phyloP scores from a whole-genome alignment of 2,113 vertebrate species.

The Mola mola region DNA sequence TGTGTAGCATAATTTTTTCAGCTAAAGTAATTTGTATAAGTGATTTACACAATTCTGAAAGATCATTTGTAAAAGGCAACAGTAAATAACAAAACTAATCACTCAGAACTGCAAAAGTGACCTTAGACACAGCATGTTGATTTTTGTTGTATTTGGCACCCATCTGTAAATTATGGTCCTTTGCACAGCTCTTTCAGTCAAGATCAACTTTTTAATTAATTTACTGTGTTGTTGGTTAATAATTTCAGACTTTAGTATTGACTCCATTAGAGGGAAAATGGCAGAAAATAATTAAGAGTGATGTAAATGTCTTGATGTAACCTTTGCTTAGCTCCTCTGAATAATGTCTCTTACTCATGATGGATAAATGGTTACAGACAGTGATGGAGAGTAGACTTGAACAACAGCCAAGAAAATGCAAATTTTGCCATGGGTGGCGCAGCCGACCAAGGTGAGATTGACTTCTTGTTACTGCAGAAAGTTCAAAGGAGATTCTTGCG shows the following conservation, averaged over 20 bases:
- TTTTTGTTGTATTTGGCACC: background rate
- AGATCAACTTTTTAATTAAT: constrained; percentile 2
- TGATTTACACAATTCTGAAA: too few species aligned
- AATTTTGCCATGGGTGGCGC: constrained; percentile 50
- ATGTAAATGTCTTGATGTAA: constrained; percentile 59
- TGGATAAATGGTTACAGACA: constrained; percentile 63
- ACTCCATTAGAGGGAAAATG: constrained; percentile 16
- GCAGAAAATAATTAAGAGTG: constrained; percentile 37
- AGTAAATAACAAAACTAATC: background rate
- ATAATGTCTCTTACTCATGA: constrained; percentile 61
- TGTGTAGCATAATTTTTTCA: too few species aligned
- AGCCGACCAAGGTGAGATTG: constrained; percentile 50
- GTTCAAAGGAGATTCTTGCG: constrained; percentile 44
- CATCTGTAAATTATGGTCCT: background rate
- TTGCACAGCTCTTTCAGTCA: background rate
- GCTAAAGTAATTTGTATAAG: too few species aligned
- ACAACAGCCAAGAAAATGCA: constrained; percentile 55
- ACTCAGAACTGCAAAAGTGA: background rate
- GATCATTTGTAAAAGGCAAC: background rate
- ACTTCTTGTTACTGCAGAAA: constrained; percentile 51
- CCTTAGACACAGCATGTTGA: background rate
- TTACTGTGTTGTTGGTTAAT: constrained; percentile 18
- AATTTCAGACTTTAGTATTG: constrained; percentile 23
- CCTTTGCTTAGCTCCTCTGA: constrained; percentile 50
- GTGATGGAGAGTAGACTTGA: constrained; percentile 58